Evolutionary conservation across 2,113 vertebrate species (phyloP).

Genomic region (Platycercus adscitus): DNA sequence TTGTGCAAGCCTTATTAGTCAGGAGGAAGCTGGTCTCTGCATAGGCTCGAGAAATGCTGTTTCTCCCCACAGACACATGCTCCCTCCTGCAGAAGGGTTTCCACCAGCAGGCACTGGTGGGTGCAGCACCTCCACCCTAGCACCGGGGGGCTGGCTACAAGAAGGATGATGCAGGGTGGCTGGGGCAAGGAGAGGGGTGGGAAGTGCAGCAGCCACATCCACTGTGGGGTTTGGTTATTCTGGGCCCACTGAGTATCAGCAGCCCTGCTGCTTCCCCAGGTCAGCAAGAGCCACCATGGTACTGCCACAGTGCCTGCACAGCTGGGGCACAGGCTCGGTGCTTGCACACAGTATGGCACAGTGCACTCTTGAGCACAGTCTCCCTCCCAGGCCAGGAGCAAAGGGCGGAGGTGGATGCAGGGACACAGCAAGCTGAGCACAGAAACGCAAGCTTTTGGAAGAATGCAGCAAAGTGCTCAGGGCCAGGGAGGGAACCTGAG

Average conservation of each 20-base stretch:
- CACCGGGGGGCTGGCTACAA: rapidly evolving
- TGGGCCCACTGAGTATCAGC: neutral
- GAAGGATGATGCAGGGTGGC: neutral
- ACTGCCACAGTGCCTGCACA: rapidly evolving
- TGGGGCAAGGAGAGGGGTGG: neutral
- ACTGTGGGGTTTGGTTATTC: neutral
- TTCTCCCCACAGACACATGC: neutral
- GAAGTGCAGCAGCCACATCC: rapidly evolving
- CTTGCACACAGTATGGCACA: neutral
- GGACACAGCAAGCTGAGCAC: rapidly evolving
- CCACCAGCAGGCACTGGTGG: neutral
- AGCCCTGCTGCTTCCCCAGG: neutral
- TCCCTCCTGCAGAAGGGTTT: neutral
- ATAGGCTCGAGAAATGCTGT: neutral
- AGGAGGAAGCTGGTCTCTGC: neutral
- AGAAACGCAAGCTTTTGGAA: neutral
- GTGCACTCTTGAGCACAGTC: too few species aligned
- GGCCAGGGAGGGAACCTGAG: neutral
- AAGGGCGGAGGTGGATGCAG: neutral
- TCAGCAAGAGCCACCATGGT: neutral
- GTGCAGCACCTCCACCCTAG: neutral
- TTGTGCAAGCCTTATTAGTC: neutral
- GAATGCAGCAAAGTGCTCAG: neutral
- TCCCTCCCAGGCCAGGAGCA: neutral
- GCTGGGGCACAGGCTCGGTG: neutral